Evolutionary conservation across 2,113 vertebrate species (phyloP).

Genomic region (Sterrhoptilus dennistouni): DNA sequence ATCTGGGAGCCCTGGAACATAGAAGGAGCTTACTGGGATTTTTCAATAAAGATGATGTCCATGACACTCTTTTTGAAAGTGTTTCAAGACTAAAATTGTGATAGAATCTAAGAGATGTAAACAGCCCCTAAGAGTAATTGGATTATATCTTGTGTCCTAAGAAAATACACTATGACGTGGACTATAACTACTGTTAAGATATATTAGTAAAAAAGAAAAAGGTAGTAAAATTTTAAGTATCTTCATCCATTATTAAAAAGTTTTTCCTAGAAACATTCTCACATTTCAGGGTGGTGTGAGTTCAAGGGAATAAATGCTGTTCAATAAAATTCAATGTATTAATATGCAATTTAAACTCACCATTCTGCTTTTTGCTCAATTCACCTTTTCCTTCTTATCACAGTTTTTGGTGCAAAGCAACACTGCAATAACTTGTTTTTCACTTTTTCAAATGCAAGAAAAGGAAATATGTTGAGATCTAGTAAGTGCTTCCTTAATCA

Average conservation of each 20-base stretch:
- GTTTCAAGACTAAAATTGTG: background rate
- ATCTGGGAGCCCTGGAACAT: background rate
- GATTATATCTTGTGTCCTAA: background rate
- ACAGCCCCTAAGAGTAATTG: background rate
- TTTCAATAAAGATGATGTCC: accelerated
- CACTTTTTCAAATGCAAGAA: background rate
- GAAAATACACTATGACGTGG: background rate
- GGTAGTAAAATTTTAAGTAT: background rate
- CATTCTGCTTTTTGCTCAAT: background rate
- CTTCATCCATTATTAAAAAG: background rate
- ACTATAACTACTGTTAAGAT: background rate
- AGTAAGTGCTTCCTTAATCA: background rate
- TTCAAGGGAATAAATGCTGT: background rate
- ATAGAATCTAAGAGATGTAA: background rate
- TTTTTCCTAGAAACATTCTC: background rate
- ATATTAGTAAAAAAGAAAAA: background rate
- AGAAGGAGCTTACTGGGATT: background rate
- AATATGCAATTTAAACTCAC: background rate
- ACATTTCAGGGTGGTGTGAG: background rate
- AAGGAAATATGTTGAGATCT: background rate
- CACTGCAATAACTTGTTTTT: background rate
- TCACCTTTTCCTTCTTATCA: background rate
- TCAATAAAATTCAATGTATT: background rate
- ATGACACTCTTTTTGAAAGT: background rate
- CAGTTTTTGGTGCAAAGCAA: background rate